A percentile compares a stretch with the other conserved stretches of the same genome.
These are phyloP conservation scores for Steatornis caripensis DNA, from an alignment of 2,113 vertebrate species.

Conservation along the genomic window DNA sequence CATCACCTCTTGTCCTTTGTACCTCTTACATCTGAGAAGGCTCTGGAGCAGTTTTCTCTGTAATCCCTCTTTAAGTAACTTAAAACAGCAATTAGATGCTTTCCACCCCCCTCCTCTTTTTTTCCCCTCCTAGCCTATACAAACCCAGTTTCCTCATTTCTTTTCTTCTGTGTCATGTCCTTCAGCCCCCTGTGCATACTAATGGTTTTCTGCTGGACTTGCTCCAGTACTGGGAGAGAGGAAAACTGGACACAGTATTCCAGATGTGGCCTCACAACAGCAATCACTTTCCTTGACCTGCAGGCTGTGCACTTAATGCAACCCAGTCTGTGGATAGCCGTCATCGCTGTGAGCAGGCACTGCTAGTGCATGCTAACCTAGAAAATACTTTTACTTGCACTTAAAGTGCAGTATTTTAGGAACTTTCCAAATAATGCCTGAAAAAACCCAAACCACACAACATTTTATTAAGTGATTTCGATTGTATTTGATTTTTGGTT, in stretches of 20 bases:
- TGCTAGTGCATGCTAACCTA: not conserved
- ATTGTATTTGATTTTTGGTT: not conserved
- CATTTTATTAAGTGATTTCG: not conserved
- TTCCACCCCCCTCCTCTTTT: not conserved
- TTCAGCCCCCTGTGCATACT: not conserved
- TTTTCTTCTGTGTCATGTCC: not conserved
- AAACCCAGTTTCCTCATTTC: not conserved
- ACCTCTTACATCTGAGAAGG: not conserved
- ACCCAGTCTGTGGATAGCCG: not conserved
- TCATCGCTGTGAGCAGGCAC: fast-evolving
- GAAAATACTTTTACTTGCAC: not conserved
- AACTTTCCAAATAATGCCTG: not conserved
- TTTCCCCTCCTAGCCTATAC: not conserved
- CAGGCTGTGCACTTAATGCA: fast-evolving
- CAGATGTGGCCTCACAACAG: not conserved
- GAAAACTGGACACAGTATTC: not conserved
- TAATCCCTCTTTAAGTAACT: not conserved
- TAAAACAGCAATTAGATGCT: not conserved
- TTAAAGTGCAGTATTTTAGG: not conserved
- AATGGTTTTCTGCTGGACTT: not conserved
- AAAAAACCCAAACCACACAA: not conserved
- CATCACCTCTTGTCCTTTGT: not conserved
- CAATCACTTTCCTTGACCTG: not conserved
- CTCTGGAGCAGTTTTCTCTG: not conserved
- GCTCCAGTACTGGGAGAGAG: not conserved